Conservation (phyloP, 2,888 invertebrate genomes). For the Andrena chrysosceles region DNA sequence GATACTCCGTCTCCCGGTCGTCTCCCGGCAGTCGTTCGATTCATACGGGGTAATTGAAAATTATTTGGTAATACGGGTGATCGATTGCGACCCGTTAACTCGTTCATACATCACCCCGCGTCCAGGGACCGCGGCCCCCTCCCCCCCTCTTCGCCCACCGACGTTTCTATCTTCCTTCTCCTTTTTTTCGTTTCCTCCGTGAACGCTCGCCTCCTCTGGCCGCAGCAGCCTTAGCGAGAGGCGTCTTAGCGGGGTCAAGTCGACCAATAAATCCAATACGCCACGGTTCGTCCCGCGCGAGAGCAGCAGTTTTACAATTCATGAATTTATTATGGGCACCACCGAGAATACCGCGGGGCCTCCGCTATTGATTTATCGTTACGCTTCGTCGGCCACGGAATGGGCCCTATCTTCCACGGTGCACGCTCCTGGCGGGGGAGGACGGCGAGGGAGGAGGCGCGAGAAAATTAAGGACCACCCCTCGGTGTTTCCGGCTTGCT, state of each 20-base stretch:
- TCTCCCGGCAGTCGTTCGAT: conserved; percentile 62
- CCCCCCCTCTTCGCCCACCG: conserved; percentile 40
- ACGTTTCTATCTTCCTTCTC: conserved; percentile 59
- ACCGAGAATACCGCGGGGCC: conserved; percentile 77
- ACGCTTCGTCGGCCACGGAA: conserved; percentile 73
- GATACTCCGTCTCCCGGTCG: conserved; percentile 43
- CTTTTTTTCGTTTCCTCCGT: conserved; percentile 48
- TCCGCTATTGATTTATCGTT: conserved; percentile 83
- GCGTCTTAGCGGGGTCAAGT: conserved; percentile 83
- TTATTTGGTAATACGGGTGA: conserved; percentile 82
- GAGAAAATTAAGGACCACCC: conserved; percentile 60
- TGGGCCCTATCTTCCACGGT: conserved; percentile 68
- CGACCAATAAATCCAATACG: conserved; percentile 84
- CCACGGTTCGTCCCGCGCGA: conserved; percentile 83
- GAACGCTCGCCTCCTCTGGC: conserved; percentile 42
- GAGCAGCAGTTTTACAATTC: conserved; percentile 84
- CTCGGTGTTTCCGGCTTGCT: not conserved
- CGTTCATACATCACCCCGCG: conserved; percentile 81
- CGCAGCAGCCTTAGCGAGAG: conserved; percentile 64
- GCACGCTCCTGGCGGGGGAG: conserved; percentile 60
- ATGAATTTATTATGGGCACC: conserved; percentile 84
- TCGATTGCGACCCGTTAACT: conserved; percentile 82
- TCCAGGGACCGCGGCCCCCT: conserved; percentile 49
- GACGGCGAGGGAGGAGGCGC: conserved; percentile 28
- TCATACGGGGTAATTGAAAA: conserved; percentile 82